phyloP scores from a whole-genome alignment of 2,797 vertebrate species.

The Ibycter americanus region DNA sequence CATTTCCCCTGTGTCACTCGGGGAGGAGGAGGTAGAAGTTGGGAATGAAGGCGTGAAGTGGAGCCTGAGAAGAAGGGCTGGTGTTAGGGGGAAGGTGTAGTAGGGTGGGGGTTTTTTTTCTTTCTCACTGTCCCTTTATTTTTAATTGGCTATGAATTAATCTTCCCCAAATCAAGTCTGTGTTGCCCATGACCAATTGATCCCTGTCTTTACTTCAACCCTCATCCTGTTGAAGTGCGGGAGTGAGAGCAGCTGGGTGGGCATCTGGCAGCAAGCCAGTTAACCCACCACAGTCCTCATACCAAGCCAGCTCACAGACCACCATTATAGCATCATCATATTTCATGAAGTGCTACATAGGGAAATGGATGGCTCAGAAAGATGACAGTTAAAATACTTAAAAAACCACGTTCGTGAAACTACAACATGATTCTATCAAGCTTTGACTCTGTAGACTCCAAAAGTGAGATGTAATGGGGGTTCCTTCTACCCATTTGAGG shows the following conservation, averaged over 20 bases:
- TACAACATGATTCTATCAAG: not conserved
- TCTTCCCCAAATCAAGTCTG: not conserved
- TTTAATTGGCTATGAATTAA: not conserved
- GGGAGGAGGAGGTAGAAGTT: accelerated
- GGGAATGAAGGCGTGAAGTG: not conserved
- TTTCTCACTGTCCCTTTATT: not conserved
- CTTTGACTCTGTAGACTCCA: not conserved
- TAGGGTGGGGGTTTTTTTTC: not conserved
- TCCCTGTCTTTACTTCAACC: not conserved
- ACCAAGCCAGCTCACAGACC: not conserved
- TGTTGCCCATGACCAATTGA: not conserved
- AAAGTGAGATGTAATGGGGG: accelerated
- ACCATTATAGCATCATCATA: accelerated
- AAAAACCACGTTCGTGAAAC: not conserved
- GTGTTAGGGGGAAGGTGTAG: too few relatives aligned
- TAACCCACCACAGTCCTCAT: not conserved
- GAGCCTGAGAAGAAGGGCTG: not conserved
- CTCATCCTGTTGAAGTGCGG: accelerated
- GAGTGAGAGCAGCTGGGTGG: not conserved
- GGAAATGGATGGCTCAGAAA: not conserved
- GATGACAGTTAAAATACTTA: not conserved
- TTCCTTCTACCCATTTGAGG: not conserved
- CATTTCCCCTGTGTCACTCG: too few relatives aligned
- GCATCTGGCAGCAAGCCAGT: not conserved
- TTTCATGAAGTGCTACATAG: accelerated